Evolutionary conservation across 2,113 vertebrate species (phyloP), one percentile per base, ranked within the genome.

Genomic region (Xenopus laevis): DNA sequence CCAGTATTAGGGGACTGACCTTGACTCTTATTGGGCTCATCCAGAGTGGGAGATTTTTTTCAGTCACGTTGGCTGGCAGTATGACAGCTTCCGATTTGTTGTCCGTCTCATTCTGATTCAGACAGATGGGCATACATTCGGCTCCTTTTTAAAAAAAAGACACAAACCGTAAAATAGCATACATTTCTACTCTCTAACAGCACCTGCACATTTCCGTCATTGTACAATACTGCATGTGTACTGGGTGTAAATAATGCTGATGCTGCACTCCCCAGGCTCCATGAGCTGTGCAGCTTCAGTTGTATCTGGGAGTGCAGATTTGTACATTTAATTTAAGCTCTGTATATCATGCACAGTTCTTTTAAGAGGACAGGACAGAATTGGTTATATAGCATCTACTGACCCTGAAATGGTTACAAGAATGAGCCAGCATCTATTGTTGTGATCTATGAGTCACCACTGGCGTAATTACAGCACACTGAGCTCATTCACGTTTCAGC

Each of bases 21-120:
- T 96, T 93, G 79, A 97, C 93, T 87, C 95, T 94, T 4, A 91
- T 86, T 3, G 96, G 96, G 83, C 95, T 96, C 88, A 95, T 93
- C 96, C 95, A 96, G 86, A 98, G 91, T 78, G 94, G 91, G n/a
- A 97, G 90, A 77, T 86, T 87, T 11, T 90, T 91, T 7, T 90
- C 81, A 0, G 93, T 96, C 89, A 96, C 88, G 0, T 98, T 99
- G 72, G 84, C 68, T 0, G 93, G 94, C 81, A 99, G 90, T 79
- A 95, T 90, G 82, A 99, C 90, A 79, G 96, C 91, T 71, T 97
- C 95, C 0, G 90, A 95, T 84, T 92, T 97, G 81, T 88, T 92
- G 78, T 96, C 20, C 70, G 96, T 95, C 0, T 89, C 94, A 84
- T 92, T 96, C 81, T 89, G 93, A 79, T 96, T 94, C 78, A 92